Conservation (phyloP, 2,888 invertebrate species). For the Brachyptera risi region DNA sequence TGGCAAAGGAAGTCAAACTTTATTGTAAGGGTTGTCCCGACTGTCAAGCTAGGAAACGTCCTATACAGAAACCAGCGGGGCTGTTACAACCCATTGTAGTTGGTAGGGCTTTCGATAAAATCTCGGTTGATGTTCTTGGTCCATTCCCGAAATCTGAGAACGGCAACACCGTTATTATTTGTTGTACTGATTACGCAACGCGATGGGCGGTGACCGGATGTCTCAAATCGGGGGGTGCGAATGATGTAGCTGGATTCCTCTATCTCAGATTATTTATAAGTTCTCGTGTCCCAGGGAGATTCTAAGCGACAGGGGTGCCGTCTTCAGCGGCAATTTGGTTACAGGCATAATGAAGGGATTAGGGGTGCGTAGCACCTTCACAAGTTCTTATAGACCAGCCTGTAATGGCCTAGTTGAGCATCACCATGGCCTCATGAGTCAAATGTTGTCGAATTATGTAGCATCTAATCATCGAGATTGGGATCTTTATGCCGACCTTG, state of each 20-base stretch:
- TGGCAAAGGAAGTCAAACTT: slow-evolving; percentile 20
- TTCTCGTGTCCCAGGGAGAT: slow-evolving; percentile 25
- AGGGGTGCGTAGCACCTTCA: too few species aligned
- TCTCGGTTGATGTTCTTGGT: slow-evolving; percentile 30
- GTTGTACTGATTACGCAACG: slow-evolving; percentile 32
- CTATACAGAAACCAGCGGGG: slow-evolving; percentile 20
- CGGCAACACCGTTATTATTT: slow-evolving; percentile 30
- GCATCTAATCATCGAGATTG: too few species aligned
- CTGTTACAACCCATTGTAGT: slow-evolving; percentile 24
- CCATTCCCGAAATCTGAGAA: slow-evolving; percentile 26
- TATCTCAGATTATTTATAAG: slow-evolving; percentile 27
- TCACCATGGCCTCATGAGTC: too few species aligned
- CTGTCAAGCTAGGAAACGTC: slow-evolving; percentile 26
- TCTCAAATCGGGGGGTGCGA: slow-evolving; percentile 25
- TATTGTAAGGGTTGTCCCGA: slow-evolving; percentile 26
- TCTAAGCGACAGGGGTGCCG: too few species aligned
- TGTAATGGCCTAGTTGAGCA: too few species aligned
- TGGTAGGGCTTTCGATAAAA: slow-evolving; percentile 23
- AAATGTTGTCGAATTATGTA: too few species aligned
- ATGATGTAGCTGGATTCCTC: slow-evolving; percentile 30
- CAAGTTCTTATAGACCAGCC: too few species aligned
- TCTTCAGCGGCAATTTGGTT: too few species aligned
- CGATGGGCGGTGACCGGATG: too few species aligned
- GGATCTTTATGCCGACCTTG: too few species aligned
- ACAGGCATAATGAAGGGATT: too few species aligned